Conservation (phyloP, 1,140 invertebrate genomes). For the Orius insidiosus region DNA sequence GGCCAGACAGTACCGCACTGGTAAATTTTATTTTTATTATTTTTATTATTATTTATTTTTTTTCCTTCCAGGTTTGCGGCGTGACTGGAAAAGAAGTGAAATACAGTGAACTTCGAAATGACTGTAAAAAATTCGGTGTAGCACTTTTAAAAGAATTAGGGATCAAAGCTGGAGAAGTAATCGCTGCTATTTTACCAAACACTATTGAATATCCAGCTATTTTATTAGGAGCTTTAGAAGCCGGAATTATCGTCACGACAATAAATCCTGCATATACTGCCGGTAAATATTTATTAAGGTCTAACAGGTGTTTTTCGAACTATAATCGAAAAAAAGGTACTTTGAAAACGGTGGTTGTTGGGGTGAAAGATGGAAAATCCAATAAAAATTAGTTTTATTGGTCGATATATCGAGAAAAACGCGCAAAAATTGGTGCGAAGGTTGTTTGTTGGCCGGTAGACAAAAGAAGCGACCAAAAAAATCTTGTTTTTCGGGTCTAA, state of each 20-base stretch:
- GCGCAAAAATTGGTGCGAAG: too few species aligned
- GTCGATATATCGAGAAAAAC: too few species aligned
- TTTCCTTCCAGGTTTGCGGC: conserved; percentile 47
- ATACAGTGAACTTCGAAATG: conserved; percentile 42
- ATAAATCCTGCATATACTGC: conserved; percentile 65
- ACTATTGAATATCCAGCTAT: conserved; percentile 52
- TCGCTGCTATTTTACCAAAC: conserved; percentile 57
- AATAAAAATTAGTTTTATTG: too few species aligned
- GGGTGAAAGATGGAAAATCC: too few species aligned
- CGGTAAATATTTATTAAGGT: too few species aligned
- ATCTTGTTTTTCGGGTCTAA: too few species aligned
- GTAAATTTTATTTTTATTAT: conserved; percentile 28
- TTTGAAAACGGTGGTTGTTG: too few species aligned
- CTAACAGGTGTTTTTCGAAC: too few species aligned
- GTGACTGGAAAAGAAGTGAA: conserved; percentile 51
- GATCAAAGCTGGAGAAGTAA: conserved; percentile 44
- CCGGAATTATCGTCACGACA: conserved; percentile 53
- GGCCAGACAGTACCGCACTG: conserved; percentile 35
- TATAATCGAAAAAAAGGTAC: too few species aligned
- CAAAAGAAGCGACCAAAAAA: too few species aligned
- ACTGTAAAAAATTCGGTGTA: conserved; percentile 43
- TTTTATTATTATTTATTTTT: not conserved
- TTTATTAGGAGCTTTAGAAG: conserved; percentile 43
- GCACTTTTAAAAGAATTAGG: conserved; percentile 41
- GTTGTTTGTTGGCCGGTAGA: too few species aligned